Percentiles rank a stretch among this genome's conserved stretches.
phyloP scores from a whole-genome alignment of 2,888 invertebrate genomes.

The Octodonta nipae region DNA sequence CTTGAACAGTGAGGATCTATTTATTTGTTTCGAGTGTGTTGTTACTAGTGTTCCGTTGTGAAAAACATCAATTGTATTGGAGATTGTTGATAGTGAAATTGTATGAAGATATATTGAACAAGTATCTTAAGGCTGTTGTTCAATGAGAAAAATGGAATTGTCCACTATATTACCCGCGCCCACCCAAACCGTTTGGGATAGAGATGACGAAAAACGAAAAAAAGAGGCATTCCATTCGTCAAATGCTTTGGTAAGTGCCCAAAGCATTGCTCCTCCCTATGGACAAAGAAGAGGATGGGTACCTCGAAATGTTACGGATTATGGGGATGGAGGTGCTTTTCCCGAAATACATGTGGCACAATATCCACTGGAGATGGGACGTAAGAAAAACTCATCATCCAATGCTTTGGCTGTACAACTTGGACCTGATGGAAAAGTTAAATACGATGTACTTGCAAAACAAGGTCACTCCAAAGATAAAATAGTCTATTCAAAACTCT shows the following conservation, averaged over 20 bases:
- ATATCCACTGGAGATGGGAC: slow-evolving; percentile 86
- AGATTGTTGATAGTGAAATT: too few species aligned
- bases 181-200: slow-evolving; percentile 74
- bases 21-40: too few species aligned
- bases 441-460: slow-evolving; percentile 82
- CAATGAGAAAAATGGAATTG: slow-evolving; percentile 20
- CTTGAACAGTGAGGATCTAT: too few species aligned
- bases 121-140: too few species aligned
- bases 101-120: too few species aligned
- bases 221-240: slow-evolving; percentile 31
- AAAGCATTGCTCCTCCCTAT: slow-evolving; percentile 80
- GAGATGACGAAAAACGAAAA: slow-evolving; percentile 66
- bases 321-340: slow-evolving; percentile 91
- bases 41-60: too few species aligned
- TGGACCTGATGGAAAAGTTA: slow-evolving; percentile 72
- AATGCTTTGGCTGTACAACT: slow-evolving; percentile 87
- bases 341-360: slow-evolving; percentile 96
- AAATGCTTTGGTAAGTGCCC: slow-evolving; percentile 57
- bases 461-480: slow-evolving; percentile 94
- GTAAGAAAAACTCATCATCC: slow-evolving; percentile 54
- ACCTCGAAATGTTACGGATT: slow-evolving; percentile 66
- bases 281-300: slow-evolving; percentile 90
- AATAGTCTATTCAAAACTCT: slow-evolving; percentile 87
- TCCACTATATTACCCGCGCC: slow-evolving; percentile 75
- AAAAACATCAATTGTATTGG: too few species aligned